These are phyloP conservation scores for Spinibarbus caldwelli DNA, from an alignment of 2,797 vertebrate genomes.

Conservation along the genomic window DNA sequence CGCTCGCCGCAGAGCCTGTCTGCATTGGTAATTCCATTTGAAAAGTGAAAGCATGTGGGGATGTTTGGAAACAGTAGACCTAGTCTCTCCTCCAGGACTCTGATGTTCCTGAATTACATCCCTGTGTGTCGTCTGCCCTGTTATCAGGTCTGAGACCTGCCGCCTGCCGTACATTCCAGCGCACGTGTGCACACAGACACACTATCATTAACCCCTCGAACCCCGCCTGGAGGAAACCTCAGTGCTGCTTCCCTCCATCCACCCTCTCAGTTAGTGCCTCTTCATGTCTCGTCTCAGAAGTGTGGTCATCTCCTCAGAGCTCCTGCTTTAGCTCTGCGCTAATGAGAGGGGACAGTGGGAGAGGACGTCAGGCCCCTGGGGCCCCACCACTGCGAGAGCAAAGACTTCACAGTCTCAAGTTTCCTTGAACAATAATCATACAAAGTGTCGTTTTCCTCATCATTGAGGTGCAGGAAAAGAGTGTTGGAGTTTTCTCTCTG, in stretches of 20 bases:
- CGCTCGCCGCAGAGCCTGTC: conserved; percentile 24
- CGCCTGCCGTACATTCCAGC: conserved; percentile 39
- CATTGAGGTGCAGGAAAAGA: not conserved
- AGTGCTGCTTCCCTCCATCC: not conserved
- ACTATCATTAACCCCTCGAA: conserved; percentile 46
- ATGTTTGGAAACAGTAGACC: conserved; percentile 22
- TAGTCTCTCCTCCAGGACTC: conserved; percentile 42
- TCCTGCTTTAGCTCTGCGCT: conserved; percentile 45
- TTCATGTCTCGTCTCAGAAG: not conserved
- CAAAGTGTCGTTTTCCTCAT: conserved; percentile 19
- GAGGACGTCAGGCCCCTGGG: conserved; percentile 30
- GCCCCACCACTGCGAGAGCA: conserved; percentile 27
- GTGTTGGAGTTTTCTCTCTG: conserved; percentile 20
- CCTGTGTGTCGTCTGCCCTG: conserved; percentile 50
- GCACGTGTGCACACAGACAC: not conserved
- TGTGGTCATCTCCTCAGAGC: conserved; percentile 29
- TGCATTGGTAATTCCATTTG: conserved; percentile 42
- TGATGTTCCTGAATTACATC: conserved; percentile 59
- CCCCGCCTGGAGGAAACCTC: conserved; percentile 30
- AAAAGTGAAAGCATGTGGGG: conserved; percentile 62
- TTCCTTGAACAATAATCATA: conserved; percentile 53
- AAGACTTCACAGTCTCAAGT: conserved; percentile 16
- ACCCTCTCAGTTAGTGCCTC: not conserved
- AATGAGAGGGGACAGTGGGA: conserved; percentile 56
- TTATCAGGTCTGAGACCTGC: conserved; percentile 49